Percentiles rank a stretch among this genome's conserved stretches.
Conservation (phyloP, 2,888 invertebrate genomes). For the Sarcophaga rosellei region DNA sequence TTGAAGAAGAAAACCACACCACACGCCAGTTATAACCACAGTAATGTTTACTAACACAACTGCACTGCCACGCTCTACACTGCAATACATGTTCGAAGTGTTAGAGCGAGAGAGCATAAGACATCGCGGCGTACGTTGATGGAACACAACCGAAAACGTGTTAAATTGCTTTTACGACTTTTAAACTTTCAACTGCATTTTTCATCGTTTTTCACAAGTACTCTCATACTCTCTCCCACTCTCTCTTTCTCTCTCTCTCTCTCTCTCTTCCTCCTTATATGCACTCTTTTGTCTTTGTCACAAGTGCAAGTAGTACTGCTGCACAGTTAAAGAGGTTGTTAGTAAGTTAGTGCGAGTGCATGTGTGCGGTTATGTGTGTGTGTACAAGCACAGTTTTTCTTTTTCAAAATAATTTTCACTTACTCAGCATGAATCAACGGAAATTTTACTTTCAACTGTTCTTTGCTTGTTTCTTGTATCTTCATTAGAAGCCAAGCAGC, state of each 20-base stretch:
- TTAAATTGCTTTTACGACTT: conserved; percentile 62
- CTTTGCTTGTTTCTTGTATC: neutral
- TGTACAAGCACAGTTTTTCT: neutral
- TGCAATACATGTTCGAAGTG: too few species aligned
- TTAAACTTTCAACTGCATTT: conserved; percentile 22
- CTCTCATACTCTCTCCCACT: neutral
- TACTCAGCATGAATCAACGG: conserved; percentile 6
- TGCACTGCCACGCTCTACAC: too few species aligned
- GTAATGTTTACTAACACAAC: too few species aligned
- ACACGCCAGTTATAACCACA: too few species aligned
- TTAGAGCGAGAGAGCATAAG: neutral
- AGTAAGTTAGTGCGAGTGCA: too few species aligned
- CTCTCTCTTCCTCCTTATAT: too few species aligned
- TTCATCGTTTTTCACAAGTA: neutral
- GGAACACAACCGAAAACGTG: conserved; percentile 55
- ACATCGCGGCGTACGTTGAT: neutral
- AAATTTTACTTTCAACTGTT: neutral
- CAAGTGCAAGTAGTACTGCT: too few species aligned
- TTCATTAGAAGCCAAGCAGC: neutral
- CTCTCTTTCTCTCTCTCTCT: too few species aligned
- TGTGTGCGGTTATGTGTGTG: too few species aligned
- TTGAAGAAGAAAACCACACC: too few species aligned
- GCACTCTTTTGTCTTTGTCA: too few species aligned
- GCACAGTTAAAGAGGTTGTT: too few species aligned
- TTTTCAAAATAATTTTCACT: neutral